Base-by-base conservation (phyloP, 2,888 invertebrate genomes). In the Merodon equestris region DNA sequence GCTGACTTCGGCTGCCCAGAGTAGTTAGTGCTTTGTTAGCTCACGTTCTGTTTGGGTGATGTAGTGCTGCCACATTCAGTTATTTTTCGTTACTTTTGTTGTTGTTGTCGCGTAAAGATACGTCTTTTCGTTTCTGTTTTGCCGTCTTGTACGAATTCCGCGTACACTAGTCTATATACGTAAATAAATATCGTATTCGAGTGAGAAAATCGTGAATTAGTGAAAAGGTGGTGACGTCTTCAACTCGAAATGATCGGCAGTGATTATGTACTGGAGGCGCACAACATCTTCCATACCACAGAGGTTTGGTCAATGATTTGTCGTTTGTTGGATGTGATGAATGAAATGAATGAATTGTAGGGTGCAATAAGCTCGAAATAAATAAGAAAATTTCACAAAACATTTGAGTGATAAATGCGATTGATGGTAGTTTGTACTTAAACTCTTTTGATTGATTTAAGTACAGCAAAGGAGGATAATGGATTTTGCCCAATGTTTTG, bases 201-300 rank as follows among this genome's bases (percentile, higher is more conserved):
- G 58, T 57, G 42, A 57, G 27, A 27, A 27, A 27, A 4, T 40
- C 10, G 3, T 40, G 9, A 40, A 40, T 5, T 40, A 40, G 3
- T 5, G 9, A 3, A 19, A 36, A 10, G 19, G 40, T 40, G 1
- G 63, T 68, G 73, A 79, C 73, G 77, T 73, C 74, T 68, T 58
- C 54, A 12, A 15, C 12, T 58, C 27, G 83, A 92, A 85, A 95
- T 94, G 94, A 93, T 94, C 82, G 93, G 94, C 60, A 93, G 93
- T 86, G 97, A 96, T 86, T 96, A 96, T 89, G 93, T 95, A 56
- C 90, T 97, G 86, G 97, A 97, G 87, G 91, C 97, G 83, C 93
- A 94, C 85, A 96, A 95, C 89, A 95, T 97, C 68, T 96, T 94
- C 85, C 96, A 97, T 88, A 96, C 95, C 36, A 95, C 96, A 73